phyloP scores from a whole-genome alignment of 2,113 vertebrate species.

The Microtus montanus region DNA sequence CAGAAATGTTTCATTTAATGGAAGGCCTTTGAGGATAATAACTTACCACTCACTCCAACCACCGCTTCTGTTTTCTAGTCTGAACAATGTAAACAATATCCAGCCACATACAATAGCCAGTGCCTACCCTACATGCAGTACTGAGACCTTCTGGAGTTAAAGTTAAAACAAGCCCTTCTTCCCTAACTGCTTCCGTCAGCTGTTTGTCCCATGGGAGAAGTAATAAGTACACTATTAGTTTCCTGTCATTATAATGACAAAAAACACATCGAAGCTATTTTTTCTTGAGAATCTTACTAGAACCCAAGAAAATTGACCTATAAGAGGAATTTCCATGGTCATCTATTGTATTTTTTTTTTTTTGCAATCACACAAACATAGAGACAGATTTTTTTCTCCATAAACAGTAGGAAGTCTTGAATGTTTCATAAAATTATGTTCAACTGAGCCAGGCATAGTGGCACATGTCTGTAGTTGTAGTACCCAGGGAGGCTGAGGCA shows the following conservation, averaged over 20 bases:
- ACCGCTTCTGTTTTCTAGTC: not conserved
- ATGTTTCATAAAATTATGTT: not conserved
- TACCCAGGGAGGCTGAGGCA: not conserved
- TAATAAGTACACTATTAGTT: not conserved
- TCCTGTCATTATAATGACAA: not conserved
- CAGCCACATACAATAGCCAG: too few relatives aligned
- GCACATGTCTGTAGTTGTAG: not conserved
- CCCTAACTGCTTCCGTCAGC: too few relatives aligned
- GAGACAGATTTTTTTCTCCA: not conserved
- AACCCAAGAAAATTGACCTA: not conserved
- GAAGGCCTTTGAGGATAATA: not conserved
- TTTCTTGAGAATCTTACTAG: not conserved
- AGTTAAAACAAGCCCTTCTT: not conserved
- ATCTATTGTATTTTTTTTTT: constrained; percentile 4
- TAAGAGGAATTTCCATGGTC: not conserved
- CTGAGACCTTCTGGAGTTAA: not conserved
- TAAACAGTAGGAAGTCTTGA: not conserved
- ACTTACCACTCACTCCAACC: not conserved
- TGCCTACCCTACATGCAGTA: not conserved
- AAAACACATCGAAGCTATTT: not conserved
- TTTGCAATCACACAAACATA: constrained; percentile 37
- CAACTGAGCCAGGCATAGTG: not conserved
- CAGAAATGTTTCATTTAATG: not conserved
- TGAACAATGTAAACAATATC: not conserved
- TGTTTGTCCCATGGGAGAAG: not conserved